Conservation (phyloP, 2,113 vertebrate genomes). For the Tautogolabrus adspersus region DNA sequence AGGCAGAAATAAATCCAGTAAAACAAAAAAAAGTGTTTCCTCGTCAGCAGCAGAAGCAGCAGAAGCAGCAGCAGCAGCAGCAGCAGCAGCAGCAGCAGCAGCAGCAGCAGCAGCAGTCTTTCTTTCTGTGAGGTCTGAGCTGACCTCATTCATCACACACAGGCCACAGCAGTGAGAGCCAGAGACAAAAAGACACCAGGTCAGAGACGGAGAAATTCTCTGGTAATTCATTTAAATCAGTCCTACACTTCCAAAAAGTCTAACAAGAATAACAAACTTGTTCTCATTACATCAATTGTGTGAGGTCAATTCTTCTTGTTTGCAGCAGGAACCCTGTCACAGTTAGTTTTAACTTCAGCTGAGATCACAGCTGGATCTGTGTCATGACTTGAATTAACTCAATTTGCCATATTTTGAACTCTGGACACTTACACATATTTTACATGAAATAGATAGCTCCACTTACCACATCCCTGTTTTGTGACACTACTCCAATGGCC, state of each 20-base stretch:
- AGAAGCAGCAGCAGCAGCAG: too few species aligned
- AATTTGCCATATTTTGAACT: background rate
- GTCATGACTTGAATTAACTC: background rate
- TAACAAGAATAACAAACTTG: background rate
- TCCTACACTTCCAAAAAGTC: background rate
- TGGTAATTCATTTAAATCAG: slow-evolving; percentile 8
- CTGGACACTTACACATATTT: background rate
- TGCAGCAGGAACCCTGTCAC: background rate
- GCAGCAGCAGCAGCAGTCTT: background rate
- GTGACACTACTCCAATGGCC: background rate
- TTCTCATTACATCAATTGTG: background rate
- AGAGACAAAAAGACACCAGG: background rate
- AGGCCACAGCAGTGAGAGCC: background rate
- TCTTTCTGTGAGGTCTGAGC: slow-evolving; percentile 39
- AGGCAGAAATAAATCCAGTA: background rate
- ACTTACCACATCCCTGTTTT: background rate
- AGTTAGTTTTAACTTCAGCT: slow-evolving; percentile 7
- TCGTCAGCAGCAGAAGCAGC: background rate
- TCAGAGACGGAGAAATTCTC: background rate
- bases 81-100: too few species aligned
- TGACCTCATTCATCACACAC: slow-evolving; percentile 32
- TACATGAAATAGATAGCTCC: background rate
- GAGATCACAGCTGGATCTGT: slow-evolving; percentile 51
- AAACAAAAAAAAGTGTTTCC: slow-evolving; percentile 5
- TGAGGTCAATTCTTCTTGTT: background rate